Evolutionary conservation across 2,113 vertebrate genomes (phyloP).

Genomic region (Phaetusa simplex): DNA sequence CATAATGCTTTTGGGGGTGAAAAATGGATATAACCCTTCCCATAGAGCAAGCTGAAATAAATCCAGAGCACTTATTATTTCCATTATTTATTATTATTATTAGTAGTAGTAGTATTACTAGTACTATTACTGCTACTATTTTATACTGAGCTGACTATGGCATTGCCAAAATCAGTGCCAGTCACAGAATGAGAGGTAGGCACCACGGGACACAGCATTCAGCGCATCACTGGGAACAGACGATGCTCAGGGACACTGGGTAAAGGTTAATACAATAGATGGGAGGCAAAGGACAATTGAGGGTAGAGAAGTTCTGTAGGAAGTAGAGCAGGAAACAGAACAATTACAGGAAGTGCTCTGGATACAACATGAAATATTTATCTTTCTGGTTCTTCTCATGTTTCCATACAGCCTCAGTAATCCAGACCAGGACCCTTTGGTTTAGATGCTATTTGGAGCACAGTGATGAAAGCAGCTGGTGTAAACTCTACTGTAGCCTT

Average conservation of each 20-base stretch:
- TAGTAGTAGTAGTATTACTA: neutral
- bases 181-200: neutral
- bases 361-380: neutral
- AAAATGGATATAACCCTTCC: neutral
- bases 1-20: neutral
- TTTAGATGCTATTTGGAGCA: neutral
- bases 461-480: neutral
- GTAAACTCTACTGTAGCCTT: neutral
- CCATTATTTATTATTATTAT: neutral
- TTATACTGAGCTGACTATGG: neutral
- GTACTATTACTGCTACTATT: neutral
- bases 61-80: neutral
- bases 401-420: neutral
- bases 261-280: neutral
- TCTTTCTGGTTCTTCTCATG: constrained; percentile 9
- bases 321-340: constrained; percentile 3
- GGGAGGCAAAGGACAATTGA: neutral
- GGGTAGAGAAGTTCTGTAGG: neutral
- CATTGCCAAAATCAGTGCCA: neutral
- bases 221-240: neutral
- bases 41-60: neutral
- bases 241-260: neutral
- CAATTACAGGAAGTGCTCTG: constrained; percentile 22
- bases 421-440: neutral
- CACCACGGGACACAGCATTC: neutral